phyloP scores from a whole-genome alignment of 2,113 vertebrate genomes.

The Pomatostomus ruficeps region DNA sequence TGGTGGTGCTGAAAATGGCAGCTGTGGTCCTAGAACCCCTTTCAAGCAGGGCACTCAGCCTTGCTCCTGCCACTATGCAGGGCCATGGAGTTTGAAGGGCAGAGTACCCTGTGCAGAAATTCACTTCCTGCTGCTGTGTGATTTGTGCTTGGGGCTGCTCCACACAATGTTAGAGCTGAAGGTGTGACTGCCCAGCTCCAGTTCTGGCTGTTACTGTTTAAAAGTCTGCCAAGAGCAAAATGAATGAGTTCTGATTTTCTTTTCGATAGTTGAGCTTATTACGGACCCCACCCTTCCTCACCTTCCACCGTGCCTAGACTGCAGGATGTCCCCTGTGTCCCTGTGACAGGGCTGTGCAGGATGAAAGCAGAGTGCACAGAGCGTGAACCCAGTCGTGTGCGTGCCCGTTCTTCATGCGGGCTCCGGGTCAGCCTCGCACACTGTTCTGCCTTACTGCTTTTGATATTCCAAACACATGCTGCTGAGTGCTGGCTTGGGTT shows the following conservation, averaged over 20 bases:
- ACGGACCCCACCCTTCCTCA: not conserved
- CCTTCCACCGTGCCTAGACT: not conserved
- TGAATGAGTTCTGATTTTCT: not conserved
- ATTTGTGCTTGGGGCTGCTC: not conserved
- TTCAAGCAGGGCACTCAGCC: not conserved
- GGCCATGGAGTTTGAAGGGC: not conserved
- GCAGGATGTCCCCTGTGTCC: not conserved
- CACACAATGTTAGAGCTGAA: not conserved
- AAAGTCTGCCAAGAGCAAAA: not conserved
- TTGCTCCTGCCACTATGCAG: not conserved
- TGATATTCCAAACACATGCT: not conserved
- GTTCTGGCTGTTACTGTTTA: not conserved
- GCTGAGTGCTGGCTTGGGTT: not conserved
- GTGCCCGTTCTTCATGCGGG: fast-evolving
- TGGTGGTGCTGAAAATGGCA: not conserved
- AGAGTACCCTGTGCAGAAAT: not conserved
- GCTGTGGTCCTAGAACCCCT: not conserved
- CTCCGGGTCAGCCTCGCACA: not conserved
- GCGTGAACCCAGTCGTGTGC: fast-evolving
- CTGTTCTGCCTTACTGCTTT: not conserved
- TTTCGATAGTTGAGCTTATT: not conserved
- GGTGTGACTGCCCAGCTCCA: not conserved
- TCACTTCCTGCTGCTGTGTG: not conserved
- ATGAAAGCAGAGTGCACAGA: fast-evolving
- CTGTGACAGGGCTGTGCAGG: not conserved